Conservation (phyloP, 2,888 invertebrate species). For the Harpalus rubripes region DNA sequence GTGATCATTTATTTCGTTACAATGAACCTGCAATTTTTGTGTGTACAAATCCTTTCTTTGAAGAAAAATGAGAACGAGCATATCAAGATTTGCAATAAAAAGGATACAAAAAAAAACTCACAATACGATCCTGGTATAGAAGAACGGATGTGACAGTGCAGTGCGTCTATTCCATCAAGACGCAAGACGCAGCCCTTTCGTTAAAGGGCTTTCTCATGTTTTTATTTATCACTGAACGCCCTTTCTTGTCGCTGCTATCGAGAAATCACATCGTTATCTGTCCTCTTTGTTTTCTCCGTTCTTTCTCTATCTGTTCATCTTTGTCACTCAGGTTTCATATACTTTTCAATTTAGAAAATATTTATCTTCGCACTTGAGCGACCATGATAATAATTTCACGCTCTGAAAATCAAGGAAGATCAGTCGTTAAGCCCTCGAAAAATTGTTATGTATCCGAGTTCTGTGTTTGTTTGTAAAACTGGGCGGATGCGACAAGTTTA, state of each 20-base stretch:
- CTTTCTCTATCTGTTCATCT: slow-evolving; percentile 1
- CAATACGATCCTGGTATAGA: too few species aligned
- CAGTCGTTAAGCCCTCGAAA: slow-evolving; percentile 35
- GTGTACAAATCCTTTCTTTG: too few species aligned
- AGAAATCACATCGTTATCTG: slow-evolving; percentile 27
- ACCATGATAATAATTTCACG: slow-evolving; percentile 35
- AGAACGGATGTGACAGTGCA: neutral
- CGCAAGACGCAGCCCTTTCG: slow-evolving; percentile 9
- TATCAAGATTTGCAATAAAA: too few species aligned
- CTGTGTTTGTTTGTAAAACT: slow-evolving; percentile 24
- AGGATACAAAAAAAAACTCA: too few species aligned
- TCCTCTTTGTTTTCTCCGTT: neutral
- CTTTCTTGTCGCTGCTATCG: slow-evolving; percentile 40
- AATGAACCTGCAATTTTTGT: too few species aligned
- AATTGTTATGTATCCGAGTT: slow-evolving; percentile 16
- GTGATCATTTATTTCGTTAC: too few species aligned
- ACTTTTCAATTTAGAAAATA: slow-evolving; percentile 40
- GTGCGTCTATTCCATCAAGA: neutral
- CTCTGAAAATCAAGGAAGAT: slow-evolving; percentile 44
- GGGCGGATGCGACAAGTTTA: slow-evolving; percentile 24
- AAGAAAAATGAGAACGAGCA: too few species aligned
- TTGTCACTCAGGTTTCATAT: slow-evolving; percentile 22
- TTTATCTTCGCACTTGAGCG: slow-evolving; percentile 38
- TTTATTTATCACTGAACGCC: slow-evolving; percentile 47
- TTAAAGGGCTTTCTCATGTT: slow-evolving; percentile 42